phyloP scores from a whole-genome alignment of 1,140 invertebrate species.

The Drosophila kurseongensis region DNA sequence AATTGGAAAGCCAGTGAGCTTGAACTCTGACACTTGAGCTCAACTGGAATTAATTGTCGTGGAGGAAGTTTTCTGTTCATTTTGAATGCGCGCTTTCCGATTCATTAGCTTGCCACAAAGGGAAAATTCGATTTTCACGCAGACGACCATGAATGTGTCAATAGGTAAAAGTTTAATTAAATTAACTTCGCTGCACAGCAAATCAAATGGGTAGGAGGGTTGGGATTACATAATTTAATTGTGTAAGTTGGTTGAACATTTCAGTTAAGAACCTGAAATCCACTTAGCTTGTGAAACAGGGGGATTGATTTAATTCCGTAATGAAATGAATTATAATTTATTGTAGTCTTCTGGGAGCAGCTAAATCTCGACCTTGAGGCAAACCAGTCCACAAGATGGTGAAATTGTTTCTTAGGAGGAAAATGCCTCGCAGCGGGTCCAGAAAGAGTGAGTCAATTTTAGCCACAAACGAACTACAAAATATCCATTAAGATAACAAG shows the following conservation, averaged over 20 bases:
- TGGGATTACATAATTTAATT: slow-evolving; percentile 65
- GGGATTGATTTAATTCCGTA: slow-evolving; percentile 9
- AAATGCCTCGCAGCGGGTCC: slow-evolving; percentile 33
- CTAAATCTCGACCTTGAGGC: not conserved
- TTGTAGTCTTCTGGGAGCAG: slow-evolving; percentile 1
- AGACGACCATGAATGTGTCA: slow-evolving; percentile 42
- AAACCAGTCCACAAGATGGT: slow-evolving; percentile 16
- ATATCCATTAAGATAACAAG: slow-evolving; percentile 83
- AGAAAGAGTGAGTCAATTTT: slow-evolving; percentile 73
- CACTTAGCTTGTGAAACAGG: not conserved
- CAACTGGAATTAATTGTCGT: slow-evolving; percentile 37
- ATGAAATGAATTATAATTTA: slow-evolving; percentile 30
- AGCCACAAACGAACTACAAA: slow-evolving; percentile 81
- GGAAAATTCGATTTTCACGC: slow-evolving; percentile 42
- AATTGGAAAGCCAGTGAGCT: slow-evolving; percentile 15
- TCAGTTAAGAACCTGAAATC: not conserved
- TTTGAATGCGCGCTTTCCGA: slow-evolving; percentile 44
- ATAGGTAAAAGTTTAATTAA: slow-evolving; percentile 74
- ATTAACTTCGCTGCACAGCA: slow-evolving; percentile 41
- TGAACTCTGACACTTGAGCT: slow-evolving; percentile 26
- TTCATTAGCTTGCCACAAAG: slow-evolving; percentile 60
- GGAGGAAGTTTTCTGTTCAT: slow-evolving; percentile 32
- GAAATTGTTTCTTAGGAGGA: slow-evolving; percentile 13
- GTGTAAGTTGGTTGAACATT: slow-evolving; percentile 6
- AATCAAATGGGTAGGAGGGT: slow-evolving; percentile 10